Percentiles rank a stretch among this genome's conserved stretches.
Evolutionary conservation across 2,797 vertebrate genomes (phyloP).

Genomic region (Gambusia yucatana): DNA sequence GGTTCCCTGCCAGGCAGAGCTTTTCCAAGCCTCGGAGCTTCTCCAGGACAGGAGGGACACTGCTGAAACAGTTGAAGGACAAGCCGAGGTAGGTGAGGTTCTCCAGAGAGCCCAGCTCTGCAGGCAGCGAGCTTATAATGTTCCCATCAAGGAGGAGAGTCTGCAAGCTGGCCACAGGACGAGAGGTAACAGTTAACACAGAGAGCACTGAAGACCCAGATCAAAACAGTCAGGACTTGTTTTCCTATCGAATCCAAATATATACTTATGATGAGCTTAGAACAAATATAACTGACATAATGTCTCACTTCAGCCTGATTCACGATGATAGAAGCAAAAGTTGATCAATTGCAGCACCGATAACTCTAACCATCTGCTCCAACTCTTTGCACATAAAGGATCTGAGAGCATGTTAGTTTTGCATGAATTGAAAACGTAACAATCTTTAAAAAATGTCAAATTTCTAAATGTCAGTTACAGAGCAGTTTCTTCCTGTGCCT

Average conservation of each 20-base stretch:
- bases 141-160: slow-evolving; percentile 95
- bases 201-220: background rate
- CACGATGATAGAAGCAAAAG: background rate
- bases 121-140: slow-evolving; percentile 87
- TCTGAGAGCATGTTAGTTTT: background rate
- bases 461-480: background rate
- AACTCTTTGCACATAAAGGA: background rate
- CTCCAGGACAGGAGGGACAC: slow-evolving; percentile 88
- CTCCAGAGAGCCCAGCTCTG: slow-evolving; percentile 89
- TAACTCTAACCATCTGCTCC: background rate
- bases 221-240: background rate
- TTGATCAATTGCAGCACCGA: background rate
- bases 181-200: background rate
- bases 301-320: background rate
- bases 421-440: background rate
- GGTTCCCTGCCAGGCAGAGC: slow-evolving; percentile 95
- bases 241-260: background rate
- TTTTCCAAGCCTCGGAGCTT: slow-evolving; percentile 88
- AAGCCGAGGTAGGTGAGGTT: slow-evolving; percentile 90
- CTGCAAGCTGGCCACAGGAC: slow-evolving; percentile 85
- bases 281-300: background rate
- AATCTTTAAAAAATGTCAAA: background rate
- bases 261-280: background rate
- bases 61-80: slow-evolving; percentile 92
- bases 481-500: background rate